Percentiles rank a stretch among this genome's conserved stretches.
These are phyloP conservation scores for Porites australiensis DNA, from an alignment of 64 coral and sea anemone species.

Conservation along the genomic window DNA sequence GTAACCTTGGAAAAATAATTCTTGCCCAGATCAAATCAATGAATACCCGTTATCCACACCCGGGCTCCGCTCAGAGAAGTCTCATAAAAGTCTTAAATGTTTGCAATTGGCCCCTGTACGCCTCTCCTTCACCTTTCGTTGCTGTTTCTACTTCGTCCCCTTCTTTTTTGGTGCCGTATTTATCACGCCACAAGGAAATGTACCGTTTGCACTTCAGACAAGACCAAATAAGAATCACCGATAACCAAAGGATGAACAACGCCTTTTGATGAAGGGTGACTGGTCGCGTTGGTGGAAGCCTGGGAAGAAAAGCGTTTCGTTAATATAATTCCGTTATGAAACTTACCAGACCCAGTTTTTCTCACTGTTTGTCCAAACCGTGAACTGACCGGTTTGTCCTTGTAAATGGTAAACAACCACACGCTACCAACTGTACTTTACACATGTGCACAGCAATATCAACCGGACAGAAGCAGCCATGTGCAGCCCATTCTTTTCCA, in stretches of 20 bases:
- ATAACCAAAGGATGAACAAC: conserved; percentile 88
- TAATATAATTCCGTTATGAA: not conserved
- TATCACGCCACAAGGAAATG: conserved; percentile 36
- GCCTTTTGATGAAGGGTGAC: conserved; percentile 96
- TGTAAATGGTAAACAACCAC: too few species aligned
- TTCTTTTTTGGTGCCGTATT: conserved; percentile 50
- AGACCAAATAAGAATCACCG: conserved; percentile 66
- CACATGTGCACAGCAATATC: too few species aligned
- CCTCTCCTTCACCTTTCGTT: conserved; percentile 1
- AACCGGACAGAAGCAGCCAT: too few species aligned
- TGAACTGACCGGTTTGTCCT: too few species aligned
- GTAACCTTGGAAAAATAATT: too few species aligned
- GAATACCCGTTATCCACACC: too few species aligned
- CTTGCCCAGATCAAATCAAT: too few species aligned
- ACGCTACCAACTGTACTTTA: too few species aligned
- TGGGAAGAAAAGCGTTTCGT: conserved; percentile 5
- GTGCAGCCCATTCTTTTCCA: too few species aligned
- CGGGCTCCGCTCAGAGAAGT: too few species aligned
- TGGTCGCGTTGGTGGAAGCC: conserved; percentile 84
- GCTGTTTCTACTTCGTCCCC: not conserved
- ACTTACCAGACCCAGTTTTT: not conserved
- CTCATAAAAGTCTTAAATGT: too few species aligned
- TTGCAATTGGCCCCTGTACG: not conserved
- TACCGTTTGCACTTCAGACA: conserved; percentile 36
- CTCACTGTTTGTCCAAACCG: too few species aligned